These are phyloP conservation scores for Sycophila sp. DNA, from an alignment of 1,140 invertebrate genomes.

Conservation along the genomic window DNA sequence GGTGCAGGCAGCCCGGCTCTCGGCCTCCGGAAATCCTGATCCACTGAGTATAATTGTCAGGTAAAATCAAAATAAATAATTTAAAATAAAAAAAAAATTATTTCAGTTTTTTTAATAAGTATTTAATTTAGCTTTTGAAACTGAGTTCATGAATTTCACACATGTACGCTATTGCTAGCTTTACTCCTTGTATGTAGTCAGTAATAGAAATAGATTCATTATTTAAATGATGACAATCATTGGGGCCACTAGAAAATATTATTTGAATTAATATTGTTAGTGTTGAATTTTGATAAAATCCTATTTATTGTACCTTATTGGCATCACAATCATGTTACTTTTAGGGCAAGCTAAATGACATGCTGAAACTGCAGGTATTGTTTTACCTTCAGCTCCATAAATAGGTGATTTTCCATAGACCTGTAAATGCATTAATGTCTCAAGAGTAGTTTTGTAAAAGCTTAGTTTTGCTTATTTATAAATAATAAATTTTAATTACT, in stretches of 20 bases:
- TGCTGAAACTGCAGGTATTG: slow-evolving; percentile 40
- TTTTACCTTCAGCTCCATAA: slow-evolving; percentile 41
- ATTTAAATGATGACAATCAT: slow-evolving; percentile 18
- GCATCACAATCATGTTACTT: slow-evolving; percentile 42
- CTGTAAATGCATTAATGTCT: slow-evolving; percentile 28
- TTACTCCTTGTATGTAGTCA: slow-evolving; percentile 38
- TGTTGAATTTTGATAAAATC: slow-evolving; percentile 5
- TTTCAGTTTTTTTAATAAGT: background rate
- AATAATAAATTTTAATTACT: too few relatives aligned
- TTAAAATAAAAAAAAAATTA: background rate
- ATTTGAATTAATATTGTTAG: background rate
- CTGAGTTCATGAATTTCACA: slow-evolving; percentile 42
- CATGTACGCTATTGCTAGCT: slow-evolving; percentile 44
- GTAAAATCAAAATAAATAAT: slow-evolving; percentile 41
- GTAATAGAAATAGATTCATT: slow-evolving; percentile 38
- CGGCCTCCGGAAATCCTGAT: slow-evolving; percentile 58
- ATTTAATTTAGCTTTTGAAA: background rate
- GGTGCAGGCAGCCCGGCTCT: slow-evolving; percentile 63
- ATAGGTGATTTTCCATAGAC: slow-evolving; percentile 36
- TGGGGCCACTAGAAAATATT: slow-evolving; percentile 35
- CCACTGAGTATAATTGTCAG: slow-evolving; percentile 62
- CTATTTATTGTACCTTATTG: slow-evolving; percentile 41
- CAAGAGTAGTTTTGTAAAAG: too few relatives aligned
- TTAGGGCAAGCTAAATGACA: slow-evolving; percentile 25
- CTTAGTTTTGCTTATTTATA: too few relatives aligned